Percentiles rank a stretch among this genome's conserved stretches.
These are phyloP conservation scores for Drosophila setifemur DNA, from an alignment of 1,140 invertebrate genomes.

Conservation along the genomic window DNA sequence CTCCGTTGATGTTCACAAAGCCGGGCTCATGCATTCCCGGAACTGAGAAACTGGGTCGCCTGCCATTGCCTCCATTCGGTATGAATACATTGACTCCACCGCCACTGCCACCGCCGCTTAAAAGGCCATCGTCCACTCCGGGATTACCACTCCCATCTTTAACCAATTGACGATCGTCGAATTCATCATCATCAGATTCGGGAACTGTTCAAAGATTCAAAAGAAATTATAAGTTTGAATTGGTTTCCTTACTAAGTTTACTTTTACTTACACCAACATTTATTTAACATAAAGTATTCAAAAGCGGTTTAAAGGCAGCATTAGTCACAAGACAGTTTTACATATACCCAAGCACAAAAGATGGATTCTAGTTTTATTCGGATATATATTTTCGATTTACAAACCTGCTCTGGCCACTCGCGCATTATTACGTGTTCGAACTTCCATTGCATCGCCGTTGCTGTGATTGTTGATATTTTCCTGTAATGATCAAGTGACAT, in stretches of 20 bases:
- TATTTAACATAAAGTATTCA: conserved; percentile 22
- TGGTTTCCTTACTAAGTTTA: background rate
- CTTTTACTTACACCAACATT: conserved; percentile 31
- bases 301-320: conserved; percentile 22
- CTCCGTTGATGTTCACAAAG: conserved; percentile 66
- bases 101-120: conserved; percentile 18
- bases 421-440: conserved; percentile 8
- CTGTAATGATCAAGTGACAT: conserved; percentile 16
- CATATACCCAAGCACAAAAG: conserved; percentile 14
- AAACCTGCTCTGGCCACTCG: conserved; percentile 54
- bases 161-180: conserved; percentile 75
- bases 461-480: conserved; percentile 33
- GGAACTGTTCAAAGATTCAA: conserved; percentile 43
- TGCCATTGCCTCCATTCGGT: conserved; percentile 30
- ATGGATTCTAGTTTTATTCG: conserved; percentile 14
- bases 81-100: conserved; percentile 21
- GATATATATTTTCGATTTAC: conserved; percentile 37
- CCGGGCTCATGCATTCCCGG: conserved; percentile 59
- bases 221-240: conserved; percentile 1
- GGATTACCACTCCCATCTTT: conserved; percentile 66
- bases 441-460: conserved; percentile 36
- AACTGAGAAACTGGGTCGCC: conserved; percentile 51
- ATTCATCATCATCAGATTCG: conserved; percentile 82
- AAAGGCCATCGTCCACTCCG: conserved; percentile 84
- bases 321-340: conserved; percentile 33